Evolutionary conservation across 2,888 invertebrate species (phyloP).

Genomic region (Ypsolopha scabrella): DNA sequence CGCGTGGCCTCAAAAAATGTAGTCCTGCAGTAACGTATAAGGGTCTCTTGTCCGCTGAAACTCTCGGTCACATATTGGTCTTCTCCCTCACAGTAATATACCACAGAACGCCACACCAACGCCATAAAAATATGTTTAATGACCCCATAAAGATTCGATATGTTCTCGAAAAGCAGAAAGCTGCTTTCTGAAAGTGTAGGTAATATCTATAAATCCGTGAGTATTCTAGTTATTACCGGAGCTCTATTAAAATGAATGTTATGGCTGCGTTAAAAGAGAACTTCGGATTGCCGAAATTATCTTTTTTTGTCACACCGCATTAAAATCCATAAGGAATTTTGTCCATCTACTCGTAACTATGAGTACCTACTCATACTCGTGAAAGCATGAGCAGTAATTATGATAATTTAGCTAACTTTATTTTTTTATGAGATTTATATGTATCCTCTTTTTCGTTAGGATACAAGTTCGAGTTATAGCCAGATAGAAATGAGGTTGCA

Average conservation of each 20-base stretch:
- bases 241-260: conserved; percentile 39
- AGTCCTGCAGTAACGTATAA: too few species aligned
- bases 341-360: too few species aligned
- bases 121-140: conserved; percentile 69
- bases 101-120: conserved; percentile 41
- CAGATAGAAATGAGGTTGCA: too few species aligned
- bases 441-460: too few species aligned
- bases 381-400: too few species aligned
- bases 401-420: too few species aligned
- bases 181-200: conserved; percentile 30
- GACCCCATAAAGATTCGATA: conserved; percentile 62
- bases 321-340: background rate
- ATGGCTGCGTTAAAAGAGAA: conserved; percentile 26
- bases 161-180: conserved; percentile 43
- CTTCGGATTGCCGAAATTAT: background rate
- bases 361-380: too few species aligned
- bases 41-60: conserved; percentile 53
- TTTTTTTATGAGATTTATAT: too few species aligned
- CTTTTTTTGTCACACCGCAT: background rate
- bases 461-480: too few species aligned
- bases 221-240: conserved; percentile 45
- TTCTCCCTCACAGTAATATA: conserved; percentile 45
- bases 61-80: background rate
- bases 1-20: background rate
- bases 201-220: conserved; percentile 48